Base-by-base conservation (phyloP, 2,888 invertebrate genomes). In the Conomelus anceps region DNA sequence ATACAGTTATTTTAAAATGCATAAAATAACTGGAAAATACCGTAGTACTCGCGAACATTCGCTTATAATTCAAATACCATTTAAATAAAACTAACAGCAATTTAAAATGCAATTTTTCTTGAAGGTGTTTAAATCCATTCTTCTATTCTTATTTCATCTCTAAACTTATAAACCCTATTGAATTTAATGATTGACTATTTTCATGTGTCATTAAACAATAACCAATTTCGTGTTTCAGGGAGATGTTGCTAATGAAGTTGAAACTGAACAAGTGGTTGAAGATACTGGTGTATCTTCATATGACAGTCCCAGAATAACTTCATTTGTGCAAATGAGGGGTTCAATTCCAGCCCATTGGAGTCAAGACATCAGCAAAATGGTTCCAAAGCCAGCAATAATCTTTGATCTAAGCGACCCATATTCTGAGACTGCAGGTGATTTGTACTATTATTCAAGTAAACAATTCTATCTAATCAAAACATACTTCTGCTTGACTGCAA, bases 271-370 rank as follows among this genome's bases (percentile, higher is more conserved):
- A 93, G 98, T 99, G 92, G 97, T 98, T 3, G 97, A 97, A 93
- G 98, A 98, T 93, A 96, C 97, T 22, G 96, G 96, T 91, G 95
- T 97, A 0, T 96, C 97, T 23, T 96, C 96, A 0, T 95, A 97
- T 91, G 94, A 94, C 91, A 94, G 95, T 91, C 97, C 97, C 90
- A 94, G 95, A 24, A 95, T 97, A 92, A 97, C 98, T 91, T 97
- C 99, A 0, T 99, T 99, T 94, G 99, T 99, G 0, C 99, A 99
- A 94, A 96, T 99, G 96, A 95, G 99, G 90, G 99, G 99, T 0
- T 99, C 99, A 0, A 97, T 99, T 91, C 99, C 99, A 17, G 96
- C 95, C 20, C 98, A 98, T 93, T 99, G 99, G 99, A 98, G 99
- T 34, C 99, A 99, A 93, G 99, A 99, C 93, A 96, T 98, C 90